Evolutionary conservation across 2,888 invertebrate genomes (phyloP), one percentile per base, ranked within the genome.

Genomic region (Caenorhabditis sp.): DNA sequence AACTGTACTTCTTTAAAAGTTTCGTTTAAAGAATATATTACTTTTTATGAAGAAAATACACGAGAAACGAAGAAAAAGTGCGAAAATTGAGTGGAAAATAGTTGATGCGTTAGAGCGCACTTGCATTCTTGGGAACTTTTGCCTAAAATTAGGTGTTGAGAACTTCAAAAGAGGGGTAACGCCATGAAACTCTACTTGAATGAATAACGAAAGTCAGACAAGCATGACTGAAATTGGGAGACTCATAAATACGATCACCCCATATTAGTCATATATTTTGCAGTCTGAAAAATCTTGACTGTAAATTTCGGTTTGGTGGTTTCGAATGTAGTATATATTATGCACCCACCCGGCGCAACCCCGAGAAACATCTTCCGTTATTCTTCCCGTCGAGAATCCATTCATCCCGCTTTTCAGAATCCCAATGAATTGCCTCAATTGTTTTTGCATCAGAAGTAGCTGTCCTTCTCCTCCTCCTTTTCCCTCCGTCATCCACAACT

Each of bases 371-470:
- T 63, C 38, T 44, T 16, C 12, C 31, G 26, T 49, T 49, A 64
- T 28, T 44, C 56, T 58, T 58, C 63, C 63, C 41, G 35, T 24
- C 66, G 51, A 68, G 38, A 64, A 54, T 24, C 68, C 19, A 24
- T 54, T 19, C 22, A 24, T 68, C 38, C 38, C 64, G 64, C 41
- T 54, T 61, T 68, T 68, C 51, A 68, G 54, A 68, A 54, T 35
- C 54, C 31, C 28, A 68, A 54, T 51, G 51, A 64, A 64, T 63
- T 74, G 63, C 64, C 74, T 63, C 74, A 74, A 74, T 74, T 74
- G 74, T 74, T 74, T 74, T 74, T 74, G 64, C 22, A 49, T 58
- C 58, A 56, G 41, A 74, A 64, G 75, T 66, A 64, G 66, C 64
- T 66, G 47, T 68, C 58, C 58, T 31, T 19, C 51, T 49, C 49